A percentile compares a stretch with the other conserved stretches of the same genome.
These are phyloP conservation scores for Drosophila aldrichi DNA, from an alignment of 2,888 invertebrate species.

Conservation along the genomic window DNA sequence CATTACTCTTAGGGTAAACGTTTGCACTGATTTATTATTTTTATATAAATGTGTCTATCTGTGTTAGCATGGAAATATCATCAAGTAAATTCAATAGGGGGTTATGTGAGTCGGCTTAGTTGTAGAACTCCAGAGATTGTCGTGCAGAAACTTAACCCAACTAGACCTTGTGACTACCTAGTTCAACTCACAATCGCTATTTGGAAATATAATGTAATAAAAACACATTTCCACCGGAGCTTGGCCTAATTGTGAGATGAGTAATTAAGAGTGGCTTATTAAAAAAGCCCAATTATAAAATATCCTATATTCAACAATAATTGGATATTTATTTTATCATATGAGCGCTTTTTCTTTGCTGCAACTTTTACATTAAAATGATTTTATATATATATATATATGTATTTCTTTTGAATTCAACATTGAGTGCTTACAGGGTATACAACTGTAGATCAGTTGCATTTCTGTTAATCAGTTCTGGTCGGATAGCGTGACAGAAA, in stretches of 20 bases:
- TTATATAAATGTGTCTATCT: not conserved
- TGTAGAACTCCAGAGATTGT: not conserved
- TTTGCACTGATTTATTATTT: too few species aligned
- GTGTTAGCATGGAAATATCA: not conserved
- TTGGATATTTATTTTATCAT: too few species aligned
- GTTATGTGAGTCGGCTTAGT: not conserved
- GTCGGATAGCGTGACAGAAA: constrained; percentile 71
- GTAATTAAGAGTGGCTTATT: not conserved
- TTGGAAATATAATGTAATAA: constrained; percentile 68
- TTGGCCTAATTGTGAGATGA: constrained; percentile 72
- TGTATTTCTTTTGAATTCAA: not conserved
- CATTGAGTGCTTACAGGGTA: not conserved
- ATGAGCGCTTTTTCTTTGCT: too few species aligned
- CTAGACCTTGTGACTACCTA: not conserved
- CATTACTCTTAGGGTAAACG: too few species aligned
- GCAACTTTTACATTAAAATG: too few species aligned
- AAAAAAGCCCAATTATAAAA: too few species aligned
- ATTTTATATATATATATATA: too few species aligned
- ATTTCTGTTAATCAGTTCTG: constrained; percentile 27
- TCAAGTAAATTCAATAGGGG: too few species aligned
- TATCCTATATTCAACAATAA: not conserved
- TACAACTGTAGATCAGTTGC: constrained; percentile 12
- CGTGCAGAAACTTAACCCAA: not conserved
- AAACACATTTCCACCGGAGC: constrained; percentile 74
- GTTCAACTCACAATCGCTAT: constrained; percentile 12